Conservation (phyloP, 92 coral and sea anemone species). For the Phenganax stokvisi region DNA sequence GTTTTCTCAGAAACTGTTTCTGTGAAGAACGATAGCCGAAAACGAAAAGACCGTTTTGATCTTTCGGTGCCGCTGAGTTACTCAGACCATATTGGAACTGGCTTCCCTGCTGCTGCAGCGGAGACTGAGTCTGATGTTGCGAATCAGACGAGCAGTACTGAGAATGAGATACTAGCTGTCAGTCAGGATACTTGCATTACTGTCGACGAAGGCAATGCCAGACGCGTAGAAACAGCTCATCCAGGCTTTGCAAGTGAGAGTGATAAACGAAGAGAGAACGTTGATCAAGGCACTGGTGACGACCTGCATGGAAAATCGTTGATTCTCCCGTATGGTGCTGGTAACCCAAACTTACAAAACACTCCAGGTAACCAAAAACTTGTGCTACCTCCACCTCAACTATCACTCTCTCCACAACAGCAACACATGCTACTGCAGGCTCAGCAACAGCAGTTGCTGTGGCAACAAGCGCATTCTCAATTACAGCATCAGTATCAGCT, state of each 20-base stretch:
- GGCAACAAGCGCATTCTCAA: conserved; percentile 43
- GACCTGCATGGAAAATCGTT: conserved; percentile 12
- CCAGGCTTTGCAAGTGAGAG: background rate
- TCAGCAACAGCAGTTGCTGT: conserved; percentile 41
- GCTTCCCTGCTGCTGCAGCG: background rate
- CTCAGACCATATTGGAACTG: conserved; percentile 2
- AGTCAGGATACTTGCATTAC: conserved; percentile 16
- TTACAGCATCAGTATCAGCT: conserved; percentile 59
- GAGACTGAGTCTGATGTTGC: background rate
- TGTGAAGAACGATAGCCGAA: conserved; percentile 6
- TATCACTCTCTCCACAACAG: conserved; percentile 42
- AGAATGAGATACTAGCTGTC: background rate
- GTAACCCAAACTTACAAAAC: background rate
- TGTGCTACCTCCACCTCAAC: conserved; percentile 64
- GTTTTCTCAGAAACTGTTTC: conserved; percentile 19
- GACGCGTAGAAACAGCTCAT: conserved; percentile 4
- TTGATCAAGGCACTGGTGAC: conserved; percentile 10
- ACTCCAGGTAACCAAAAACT: conserved; percentile 31
- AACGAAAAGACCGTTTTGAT: background rate
- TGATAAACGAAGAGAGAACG: conserved; percentile 9
- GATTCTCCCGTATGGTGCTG: conserved; percentile 21
- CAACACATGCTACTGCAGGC: conserved; percentile 38
- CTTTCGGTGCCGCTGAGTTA: background rate
- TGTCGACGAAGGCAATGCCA: conserved; percentile 34
- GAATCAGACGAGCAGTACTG: background rate